These are phyloP conservation scores for Leptinotarsa tumamoca DNA, from an alignment of 2,888 invertebrate species.

Conservation along the genomic window DNA sequence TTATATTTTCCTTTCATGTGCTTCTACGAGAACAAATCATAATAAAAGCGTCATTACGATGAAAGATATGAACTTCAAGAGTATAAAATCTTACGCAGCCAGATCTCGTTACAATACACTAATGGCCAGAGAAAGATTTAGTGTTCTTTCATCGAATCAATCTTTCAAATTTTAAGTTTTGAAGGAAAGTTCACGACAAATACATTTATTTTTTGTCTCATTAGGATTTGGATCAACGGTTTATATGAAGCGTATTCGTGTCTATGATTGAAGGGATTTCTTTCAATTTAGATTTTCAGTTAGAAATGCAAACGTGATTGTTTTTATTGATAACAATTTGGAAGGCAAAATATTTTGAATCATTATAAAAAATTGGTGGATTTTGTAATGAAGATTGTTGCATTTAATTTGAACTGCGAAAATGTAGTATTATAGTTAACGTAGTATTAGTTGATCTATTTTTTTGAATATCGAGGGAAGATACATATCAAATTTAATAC, in stretches of 20 bases:
- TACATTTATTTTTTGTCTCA: background rate
- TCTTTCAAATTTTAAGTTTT: constrained; percentile 37
- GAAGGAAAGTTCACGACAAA: background rate
- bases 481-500: no score
- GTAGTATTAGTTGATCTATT: no score
- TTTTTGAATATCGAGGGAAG: no score
- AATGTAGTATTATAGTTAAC: no score
- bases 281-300: no score
- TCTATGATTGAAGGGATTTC: background rate
- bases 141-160: constrained; percentile 42
- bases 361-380: no score
- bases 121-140: constrained; percentile 48
- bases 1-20: constrained; percentile 52
- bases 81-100: constrained; percentile 49
- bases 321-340: no score
- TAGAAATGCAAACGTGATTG: no score
- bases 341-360: no score
- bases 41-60: constrained; percentile 54
- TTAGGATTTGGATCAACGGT: background rate
- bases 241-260: background rate
- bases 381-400: no score
- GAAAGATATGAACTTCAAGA: constrained; percentile 49
- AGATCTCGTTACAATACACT: constrained; percentile 49
- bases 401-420: no score
- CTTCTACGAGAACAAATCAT: constrained; percentile 53